Evolutionary conservation across 2,113 vertebrate species (phyloP), one percentile per base, ranked within the genome.

Genomic region (Oceanites oceanicus): DNA sequence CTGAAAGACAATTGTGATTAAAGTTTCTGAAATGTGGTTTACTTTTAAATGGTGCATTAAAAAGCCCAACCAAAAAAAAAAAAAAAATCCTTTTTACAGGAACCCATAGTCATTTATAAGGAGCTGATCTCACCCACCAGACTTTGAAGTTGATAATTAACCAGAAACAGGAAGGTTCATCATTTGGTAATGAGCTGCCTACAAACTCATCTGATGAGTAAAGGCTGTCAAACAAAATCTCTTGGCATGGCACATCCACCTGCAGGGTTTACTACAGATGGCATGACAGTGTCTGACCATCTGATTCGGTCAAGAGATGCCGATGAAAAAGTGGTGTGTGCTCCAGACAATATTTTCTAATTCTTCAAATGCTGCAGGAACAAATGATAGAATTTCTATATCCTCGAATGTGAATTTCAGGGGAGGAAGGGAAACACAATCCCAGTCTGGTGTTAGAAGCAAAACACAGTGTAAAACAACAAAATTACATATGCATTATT

Each of bases 401-500:
- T 52, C 53, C 75, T 73, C 15, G 4, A 72, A 42, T 1, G 2
- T 58, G 29, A 75, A 88, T 90, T 93, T 77, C 84, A 63, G 70
- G 76, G 40, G 27, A 63, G 15, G 78, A 76, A 96, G 55, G 50
- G 32, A 88, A 89, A 74, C 22, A 53, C 12, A 63, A 9, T 81
- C 58, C 80, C 82, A 83, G 77, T 53, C 76, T 2, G 3, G 53
- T 11, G 42, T 86, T 90, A 72, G 81, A 97, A 93, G 77, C 73
- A 96, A 44, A 67, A 71, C 71, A 71, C 71, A 84, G 17, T 2
- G 5, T 94, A 96, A 97, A 92, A 7, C 90, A 94, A 70, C 87
- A 87, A 96, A 97, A 96, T 90, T 83, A 92, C 84, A 70, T 92
- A 85, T 94, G 90, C 81, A 85, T 97, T 97, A 97, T 96, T 98